phyloP scores from a whole-genome alignment of 2,888 invertebrate genomes.

The Drosophila prostipennis region DNA sequence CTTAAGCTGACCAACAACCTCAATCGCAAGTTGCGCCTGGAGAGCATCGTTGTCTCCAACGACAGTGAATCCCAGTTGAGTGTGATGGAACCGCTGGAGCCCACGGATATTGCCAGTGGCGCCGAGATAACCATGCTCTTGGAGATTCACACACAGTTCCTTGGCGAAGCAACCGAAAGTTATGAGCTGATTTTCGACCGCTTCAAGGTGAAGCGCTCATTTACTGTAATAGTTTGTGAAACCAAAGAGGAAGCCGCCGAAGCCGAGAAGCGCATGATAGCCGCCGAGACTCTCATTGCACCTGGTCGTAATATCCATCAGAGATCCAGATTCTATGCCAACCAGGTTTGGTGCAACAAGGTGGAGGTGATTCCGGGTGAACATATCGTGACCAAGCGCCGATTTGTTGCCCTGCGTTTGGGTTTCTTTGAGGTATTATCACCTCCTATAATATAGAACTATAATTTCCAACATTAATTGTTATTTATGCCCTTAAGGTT shows the following conservation, averaged over 20 bases:
- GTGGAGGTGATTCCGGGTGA: conserved; percentile 86
- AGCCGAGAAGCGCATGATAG: conserved; percentile 48
- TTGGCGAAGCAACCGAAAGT: conserved; percentile 71
- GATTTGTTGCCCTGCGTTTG: conserved; percentile 87
- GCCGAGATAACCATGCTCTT: conserved; percentile 46
- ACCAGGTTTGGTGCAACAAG: conserved; percentile 74
- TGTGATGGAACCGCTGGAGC: conserved; percentile 59
- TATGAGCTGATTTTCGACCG: conserved; percentile 63
- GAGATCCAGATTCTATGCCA: conserved; percentile 72
- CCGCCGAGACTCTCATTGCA: conserved; percentile 33
- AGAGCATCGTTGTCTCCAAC: conserved; percentile 37
- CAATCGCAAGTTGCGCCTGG: conserved; percentile 46
- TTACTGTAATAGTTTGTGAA: conserved; percentile 76
- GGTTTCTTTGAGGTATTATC: conserved; percentile 71
- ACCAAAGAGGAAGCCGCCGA: conserved; percentile 51
- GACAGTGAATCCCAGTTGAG: conserved; percentile 56
- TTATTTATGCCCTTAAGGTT: background rate
- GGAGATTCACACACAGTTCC: conserved; percentile 62
- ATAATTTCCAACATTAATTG: background rate
- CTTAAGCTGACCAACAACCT: conserved; percentile 66
- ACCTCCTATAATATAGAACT: no score
- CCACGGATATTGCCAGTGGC: conserved; percentile 10
- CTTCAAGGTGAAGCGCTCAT: conserved; percentile 66
- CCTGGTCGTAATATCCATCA: conserved; percentile 41
- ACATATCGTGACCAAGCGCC: conserved; percentile 84